Evolutionary conservation across 2,888 invertebrate genomes (phyloP).

Genomic region (Pedicia rivosa): DNA sequence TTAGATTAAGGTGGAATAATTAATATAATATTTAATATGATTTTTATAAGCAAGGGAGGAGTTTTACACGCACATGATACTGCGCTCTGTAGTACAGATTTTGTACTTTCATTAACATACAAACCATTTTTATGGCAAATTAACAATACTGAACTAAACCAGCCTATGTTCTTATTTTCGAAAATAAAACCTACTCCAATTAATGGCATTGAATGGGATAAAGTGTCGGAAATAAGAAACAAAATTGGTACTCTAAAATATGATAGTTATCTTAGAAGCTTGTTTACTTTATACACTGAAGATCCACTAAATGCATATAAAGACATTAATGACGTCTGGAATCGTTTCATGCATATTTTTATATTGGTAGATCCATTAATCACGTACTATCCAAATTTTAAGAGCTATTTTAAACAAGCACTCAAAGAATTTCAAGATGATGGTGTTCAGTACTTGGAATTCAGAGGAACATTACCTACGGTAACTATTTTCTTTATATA

Average conservation of each 20-base stretch:
- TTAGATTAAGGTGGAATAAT: too few species aligned
- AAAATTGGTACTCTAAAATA: conserved; percentile 27
- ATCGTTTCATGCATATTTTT: conserved; percentile 39
- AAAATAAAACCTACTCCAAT: too few species aligned
- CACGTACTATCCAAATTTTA: conserved; percentile 45
- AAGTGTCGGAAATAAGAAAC: conserved; percentile 30
- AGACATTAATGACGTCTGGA: conserved; percentile 42
- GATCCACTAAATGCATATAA: conserved; percentile 34
- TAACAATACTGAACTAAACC: too few species aligned
- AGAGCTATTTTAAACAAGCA: conserved; percentile 46
- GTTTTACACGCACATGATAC: conserved; percentile 54
- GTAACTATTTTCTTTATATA: conserved; percentile 20
- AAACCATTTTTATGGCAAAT: conserved; percentile 40
- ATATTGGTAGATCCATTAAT: conserved; percentile 35
- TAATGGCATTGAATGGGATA: conserved; percentile 36
- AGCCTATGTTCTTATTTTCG: too few species aligned
- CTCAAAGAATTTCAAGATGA: conserved; percentile 45
- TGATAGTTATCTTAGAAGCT: conserved; percentile 34
- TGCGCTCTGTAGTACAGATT: conserved; percentile 43
- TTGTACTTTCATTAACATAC: conserved; percentile 45
- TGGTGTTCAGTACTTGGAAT: conserved; percentile 52
- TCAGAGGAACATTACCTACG: conserved; percentile 42
- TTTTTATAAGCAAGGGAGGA: too few species aligned
- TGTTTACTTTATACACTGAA: conserved; percentile 37
- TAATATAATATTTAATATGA: too few species aligned